Conservation (phyloP, 2,797 vertebrate genomes). For the Enteromius treurensis region DNA sequence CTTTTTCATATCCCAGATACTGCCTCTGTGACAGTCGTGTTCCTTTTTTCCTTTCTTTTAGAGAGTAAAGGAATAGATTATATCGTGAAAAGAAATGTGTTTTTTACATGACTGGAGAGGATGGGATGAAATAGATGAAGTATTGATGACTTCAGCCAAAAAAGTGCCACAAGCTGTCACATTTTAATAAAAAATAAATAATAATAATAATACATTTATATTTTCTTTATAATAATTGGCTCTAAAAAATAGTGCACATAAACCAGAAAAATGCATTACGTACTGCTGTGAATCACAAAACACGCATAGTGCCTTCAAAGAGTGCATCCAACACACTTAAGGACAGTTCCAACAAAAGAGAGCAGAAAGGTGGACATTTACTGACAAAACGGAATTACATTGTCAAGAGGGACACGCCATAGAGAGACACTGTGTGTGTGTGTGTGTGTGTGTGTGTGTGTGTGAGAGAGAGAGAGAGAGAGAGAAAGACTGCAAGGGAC, state of each 20-base stretch:
- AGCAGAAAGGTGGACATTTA: slow-evolving; percentile 38
- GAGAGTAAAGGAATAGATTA: not conserved
- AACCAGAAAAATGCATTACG: not conserved
- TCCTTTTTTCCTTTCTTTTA: not conserved
- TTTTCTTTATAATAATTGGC: not conserved
- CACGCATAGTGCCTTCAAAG: slow-evolving; percentile 27
- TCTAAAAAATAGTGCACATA: not conserved
- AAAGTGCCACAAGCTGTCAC: not conserved
- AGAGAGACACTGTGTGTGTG: not conserved
- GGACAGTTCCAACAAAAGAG: slow-evolving; percentile 47
- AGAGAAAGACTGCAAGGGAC: slow-evolving; percentile 29
- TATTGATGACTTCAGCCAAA: not conserved
- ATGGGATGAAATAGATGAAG: not conserved
- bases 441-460: not conserved
- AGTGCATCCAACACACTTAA: slow-evolving; percentile 33
- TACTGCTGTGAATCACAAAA: slow-evolving; percentile 14
- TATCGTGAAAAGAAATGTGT: not conserved
- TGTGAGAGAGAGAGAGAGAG: not conserved
- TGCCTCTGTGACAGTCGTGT: not conserved
- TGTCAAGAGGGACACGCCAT: slow-evolving; percentile 8
- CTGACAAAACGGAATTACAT: slow-evolving; percentile 38
- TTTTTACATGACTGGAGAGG: not conserved
- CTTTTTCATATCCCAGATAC: not conserved
- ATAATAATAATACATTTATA: not conserved
- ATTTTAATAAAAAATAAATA: not conserved